phyloP scores from a whole-genome alignment of 1,140 invertebrate genomes.

The Solen grandis region DNA sequence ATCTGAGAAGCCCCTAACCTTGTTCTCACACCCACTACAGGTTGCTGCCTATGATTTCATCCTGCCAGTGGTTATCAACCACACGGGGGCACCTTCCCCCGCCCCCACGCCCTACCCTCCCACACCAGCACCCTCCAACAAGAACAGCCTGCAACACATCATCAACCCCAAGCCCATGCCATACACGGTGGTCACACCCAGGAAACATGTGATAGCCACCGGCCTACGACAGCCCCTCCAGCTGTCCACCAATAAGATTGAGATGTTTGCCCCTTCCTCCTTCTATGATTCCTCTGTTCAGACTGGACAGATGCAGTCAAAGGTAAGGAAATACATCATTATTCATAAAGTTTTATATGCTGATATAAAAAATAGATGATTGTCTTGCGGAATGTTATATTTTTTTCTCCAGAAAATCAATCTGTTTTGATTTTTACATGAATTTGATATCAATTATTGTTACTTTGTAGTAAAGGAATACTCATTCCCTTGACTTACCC shows the following conservation, averaged over 20 bases:
- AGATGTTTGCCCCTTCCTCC: slow-evolving; percentile 70
- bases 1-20: no score
- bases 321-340: slow-evolving; percentile 16
- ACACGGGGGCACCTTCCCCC: slow-evolving; percentile 71
- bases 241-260: slow-evolving; percentile 71
- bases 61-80: slow-evolving; percentile 78
- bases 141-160: slow-evolving; percentile 77
- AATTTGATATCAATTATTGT: no score
- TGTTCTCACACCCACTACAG: no score
- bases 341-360: no score
- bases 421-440: no score
- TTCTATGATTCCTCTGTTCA: slow-evolving; percentile 64
- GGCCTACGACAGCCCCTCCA: slow-evolving; percentile 76
- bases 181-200: slow-evolving; percentile 71
- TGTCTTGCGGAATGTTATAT: no score
- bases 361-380: no score
- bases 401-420: no score
- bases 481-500: no score
- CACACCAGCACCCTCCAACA: slow-evolving; percentile 72
- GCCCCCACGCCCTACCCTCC: slow-evolving; percentile 74
- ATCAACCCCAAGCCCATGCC: slow-evolving; percentile 76
- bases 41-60: slow-evolving; percentile 81
- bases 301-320: slow-evolving; percentile 54
- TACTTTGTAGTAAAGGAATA: no score
- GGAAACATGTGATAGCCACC: slow-evolving; percentile 78